Conservation (phyloP, 2,113 vertebrate species). For the Mustela nigripes region DNA sequence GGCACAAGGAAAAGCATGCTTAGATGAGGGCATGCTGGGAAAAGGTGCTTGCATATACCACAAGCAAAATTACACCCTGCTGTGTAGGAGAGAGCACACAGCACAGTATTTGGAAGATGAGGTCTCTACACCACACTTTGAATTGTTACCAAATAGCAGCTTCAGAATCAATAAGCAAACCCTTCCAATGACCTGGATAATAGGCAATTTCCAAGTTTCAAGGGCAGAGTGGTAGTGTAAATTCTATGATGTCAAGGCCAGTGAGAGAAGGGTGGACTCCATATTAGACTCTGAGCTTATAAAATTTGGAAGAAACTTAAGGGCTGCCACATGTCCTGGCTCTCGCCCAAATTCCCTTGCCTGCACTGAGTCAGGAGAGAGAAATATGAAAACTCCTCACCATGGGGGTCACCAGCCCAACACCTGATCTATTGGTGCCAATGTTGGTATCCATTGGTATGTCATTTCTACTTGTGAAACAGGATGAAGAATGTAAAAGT, state of each 20-base stretch:
- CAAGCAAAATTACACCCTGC: slow-evolving; percentile 30
- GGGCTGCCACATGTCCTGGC: slow-evolving; percentile 50
- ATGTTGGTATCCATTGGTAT: background rate
- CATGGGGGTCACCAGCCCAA: background rate
- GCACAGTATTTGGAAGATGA: slow-evolving; percentile 23
- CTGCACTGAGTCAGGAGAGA: background rate
- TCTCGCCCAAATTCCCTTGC: background rate
- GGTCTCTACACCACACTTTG: slow-evolving; percentile 8
- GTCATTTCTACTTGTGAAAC: background rate
- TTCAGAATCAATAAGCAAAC: slow-evolving; percentile 62
- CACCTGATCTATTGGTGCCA: background rate
- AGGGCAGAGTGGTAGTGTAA: slow-evolving; percentile 24
- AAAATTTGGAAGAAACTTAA: slow-evolving; percentile 58
- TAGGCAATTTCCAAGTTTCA: slow-evolving; percentile 41
- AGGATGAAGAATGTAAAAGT: background rate
- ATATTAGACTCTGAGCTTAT: slow-evolving; percentile 34
- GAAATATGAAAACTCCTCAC: background rate
- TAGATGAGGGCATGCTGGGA: slow-evolving; percentile 20
- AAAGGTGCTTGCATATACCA: slow-evolving; percentile 39
- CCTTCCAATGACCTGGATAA: slow-evolving; percentile 29
- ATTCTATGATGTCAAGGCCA: slow-evolving; percentile 31
- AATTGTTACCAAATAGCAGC: slow-evolving; percentile 15
- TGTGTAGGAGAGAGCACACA: background rate
- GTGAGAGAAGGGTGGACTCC: slow-evolving; percentile 30
- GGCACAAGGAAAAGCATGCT: background rate